Base-by-base conservation (phyloP, 2,797 vertebrate genomes). In the Acipenser transmontanus region DNA sequence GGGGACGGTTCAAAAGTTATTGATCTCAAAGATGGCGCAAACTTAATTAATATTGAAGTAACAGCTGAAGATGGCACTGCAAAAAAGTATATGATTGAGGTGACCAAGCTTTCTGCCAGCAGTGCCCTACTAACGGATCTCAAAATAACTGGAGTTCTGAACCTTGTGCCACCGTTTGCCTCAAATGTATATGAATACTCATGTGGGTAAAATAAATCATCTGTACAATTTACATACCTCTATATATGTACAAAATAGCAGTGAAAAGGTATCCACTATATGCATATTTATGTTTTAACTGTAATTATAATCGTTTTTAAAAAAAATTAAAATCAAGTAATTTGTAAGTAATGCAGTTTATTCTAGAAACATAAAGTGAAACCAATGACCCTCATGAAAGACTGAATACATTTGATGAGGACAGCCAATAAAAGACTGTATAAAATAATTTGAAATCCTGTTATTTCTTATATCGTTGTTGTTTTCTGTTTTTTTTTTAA, bases 51-150 rank as follows among this genome's bases (percentile, higher is more conserved):
- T 1, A 73, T 87, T 11, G 83, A 89, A 51, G 85, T 89, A 68
- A 75, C 84, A 4, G 82, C 88, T 34, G 85, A 88, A 69, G 84
- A 88, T 71, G 86, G 86, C 11, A 84, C 84, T 6, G 1, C 68
- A 0, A 86, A 88, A 75, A 86, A 67, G 17, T 88, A 91, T 71
- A 52, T 59, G 1, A 69, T 85, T 49, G 78, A 82, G 49, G 68
- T 88, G 51, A 82, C 66, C 13, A 85, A 74, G 62, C 65, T 91
- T 8, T 85, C 84, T 47, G 73, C 81, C 10, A 81, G 71, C 49
- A 59, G 71, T 0, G 81, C 82, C 34, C 77, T 78, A 66, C 77
- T 89, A 49, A 81, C 74, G 47, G 49, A 72, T 60, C 77, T 89
- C 59, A 51, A 59, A 14, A 34, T 86, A 69, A 70, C 80, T 7